A percentile compares a stretch with the other conserved stretches of the same genome.
phyloP scores from a whole-genome alignment of 2,888 invertebrate genomes.

The Gerris lacustris region DNA sequence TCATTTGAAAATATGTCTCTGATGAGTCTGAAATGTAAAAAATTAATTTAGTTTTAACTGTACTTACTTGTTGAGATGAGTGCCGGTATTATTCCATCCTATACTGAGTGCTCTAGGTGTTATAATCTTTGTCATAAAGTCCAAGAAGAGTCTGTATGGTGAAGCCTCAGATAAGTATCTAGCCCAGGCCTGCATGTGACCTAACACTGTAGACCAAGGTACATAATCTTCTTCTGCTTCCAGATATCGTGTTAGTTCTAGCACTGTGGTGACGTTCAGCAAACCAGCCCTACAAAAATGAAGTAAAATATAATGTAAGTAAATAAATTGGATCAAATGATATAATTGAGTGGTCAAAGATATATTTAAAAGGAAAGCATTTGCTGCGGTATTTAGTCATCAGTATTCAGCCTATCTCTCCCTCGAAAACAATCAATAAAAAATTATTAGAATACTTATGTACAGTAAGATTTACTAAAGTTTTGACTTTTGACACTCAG shows the following conservation, averaged over 20 bases:
- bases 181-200: slow-evolving; percentile 61
- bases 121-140: slow-evolving; percentile 47
- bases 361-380: no score
- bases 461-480: no score
- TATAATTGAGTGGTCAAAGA: no score
- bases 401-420: no score
- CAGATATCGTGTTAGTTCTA: slow-evolving; percentile 54
- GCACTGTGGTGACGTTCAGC: slow-evolving; percentile 49
- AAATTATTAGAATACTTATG: no score
- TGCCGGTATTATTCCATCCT: slow-evolving; percentile 52
- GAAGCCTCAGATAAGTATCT: slow-evolving; percentile 57
- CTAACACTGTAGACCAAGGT: slow-evolving; percentile 70
- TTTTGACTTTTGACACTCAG: no score
- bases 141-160: slow-evolving; percentile 54
- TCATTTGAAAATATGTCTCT: no score
- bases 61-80: slow-evolving; percentile 50
- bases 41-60: no score
- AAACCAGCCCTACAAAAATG: slow-evolving; percentile 46
- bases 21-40: no score
- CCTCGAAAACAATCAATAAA: no score
- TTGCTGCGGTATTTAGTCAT: no score
- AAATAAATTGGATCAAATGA: background rate
- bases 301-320: background rate
- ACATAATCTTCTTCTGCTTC: slow-evolving; percentile 61
- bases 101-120: slow-evolving; percentile 47